Evolutionary conservation across 1,140 invertebrate genomes (phyloP).

Genomic region (Drosophila varians): DNA sequence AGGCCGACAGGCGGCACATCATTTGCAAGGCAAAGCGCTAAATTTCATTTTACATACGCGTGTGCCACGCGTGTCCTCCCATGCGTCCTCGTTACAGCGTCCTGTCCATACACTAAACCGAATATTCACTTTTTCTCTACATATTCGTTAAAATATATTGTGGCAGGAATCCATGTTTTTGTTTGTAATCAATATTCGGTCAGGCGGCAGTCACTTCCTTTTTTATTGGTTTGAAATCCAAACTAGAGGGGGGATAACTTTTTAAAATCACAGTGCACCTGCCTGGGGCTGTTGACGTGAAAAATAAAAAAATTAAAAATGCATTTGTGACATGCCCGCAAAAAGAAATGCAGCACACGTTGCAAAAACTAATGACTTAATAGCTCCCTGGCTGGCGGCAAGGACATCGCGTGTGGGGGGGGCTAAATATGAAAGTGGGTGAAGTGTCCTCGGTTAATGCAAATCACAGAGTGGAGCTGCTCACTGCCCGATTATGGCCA

Average conservation of each 20-base stretch:
- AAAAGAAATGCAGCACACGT: constrained; percentile 62
- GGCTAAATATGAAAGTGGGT: constrained; percentile 14
- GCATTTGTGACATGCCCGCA: constrained; percentile 69
- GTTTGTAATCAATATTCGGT: neutral
- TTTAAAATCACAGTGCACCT: constrained; percentile 6
- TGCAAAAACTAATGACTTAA: constrained; percentile 79
- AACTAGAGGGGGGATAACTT: neutral
- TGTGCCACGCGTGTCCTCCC: constrained; percentile 38
- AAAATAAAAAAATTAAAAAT: constrained; percentile 60
- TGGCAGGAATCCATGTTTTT: neutral
- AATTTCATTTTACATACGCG: constrained; percentile 74
- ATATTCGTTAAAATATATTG: neutral
- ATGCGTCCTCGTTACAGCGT: constrained; percentile 34
- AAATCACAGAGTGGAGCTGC: constrained; percentile 29
- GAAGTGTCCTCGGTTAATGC: constrained; percentile 34
- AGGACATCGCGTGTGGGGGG: constrained; percentile 29
- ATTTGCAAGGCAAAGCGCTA: constrained; percentile 81
- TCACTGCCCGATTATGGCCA: constrained; percentile 45
- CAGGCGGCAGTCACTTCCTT: neutral
- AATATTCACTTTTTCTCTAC: neutral
- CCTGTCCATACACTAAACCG: constrained; percentile 4
- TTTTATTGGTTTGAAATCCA: neutral
- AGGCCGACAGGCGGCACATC: constrained; percentile 57
- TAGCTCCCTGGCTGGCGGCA: constrained; percentile 60
- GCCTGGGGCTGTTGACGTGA: constrained; percentile 29